A percentile compares a stretch with the other conserved stretches of the same genome.
Evolutionary conservation across 2,113 vertebrate species (phyloP).

Genomic region (Semicossyphus pulcher): DNA sequence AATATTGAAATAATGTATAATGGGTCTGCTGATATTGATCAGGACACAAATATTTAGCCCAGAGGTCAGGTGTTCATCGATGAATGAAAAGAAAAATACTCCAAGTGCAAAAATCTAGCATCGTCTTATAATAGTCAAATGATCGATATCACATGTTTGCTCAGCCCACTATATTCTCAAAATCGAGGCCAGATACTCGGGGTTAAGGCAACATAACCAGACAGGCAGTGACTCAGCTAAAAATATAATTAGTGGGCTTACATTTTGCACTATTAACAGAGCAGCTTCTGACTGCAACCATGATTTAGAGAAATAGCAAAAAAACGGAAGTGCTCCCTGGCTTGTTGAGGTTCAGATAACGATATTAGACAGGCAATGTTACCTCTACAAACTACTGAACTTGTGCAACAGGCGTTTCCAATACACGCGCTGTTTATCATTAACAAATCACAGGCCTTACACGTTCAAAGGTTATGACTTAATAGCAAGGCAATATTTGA

Average conservation of each 20-base stretch:
- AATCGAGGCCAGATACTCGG: background rate
- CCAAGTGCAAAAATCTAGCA: no score
- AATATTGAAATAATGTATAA: no score
- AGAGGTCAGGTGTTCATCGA: no score
- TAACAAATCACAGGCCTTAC: background rate
- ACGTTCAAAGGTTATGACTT: slow-evolving; percentile 45
- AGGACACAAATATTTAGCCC: no score
- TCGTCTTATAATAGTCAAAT: background rate
- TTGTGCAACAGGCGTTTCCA: slow-evolving; percentile 49
- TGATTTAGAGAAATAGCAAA: background rate
- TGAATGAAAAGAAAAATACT: no score
- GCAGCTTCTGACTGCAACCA: background rate
- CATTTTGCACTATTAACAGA: background rate
- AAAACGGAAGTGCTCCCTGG: background rate
- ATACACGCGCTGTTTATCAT: background rate
- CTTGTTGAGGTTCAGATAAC: no score
- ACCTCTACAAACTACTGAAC: rapidly evolving
- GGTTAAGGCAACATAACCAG: background rate
- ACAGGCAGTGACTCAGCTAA: slow-evolving; percentile 75
- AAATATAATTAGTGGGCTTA: background rate
- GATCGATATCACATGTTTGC: background rate
- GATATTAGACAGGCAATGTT: background rate
- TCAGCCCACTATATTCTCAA: background rate
- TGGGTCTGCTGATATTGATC: no score
- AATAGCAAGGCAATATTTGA: background rate